Percentiles rank a stretch among this genome's conserved stretches.
phyloP scores from a whole-genome alignment of 1,140 invertebrate genomes.

The Trissolcus basalis region DNA sequence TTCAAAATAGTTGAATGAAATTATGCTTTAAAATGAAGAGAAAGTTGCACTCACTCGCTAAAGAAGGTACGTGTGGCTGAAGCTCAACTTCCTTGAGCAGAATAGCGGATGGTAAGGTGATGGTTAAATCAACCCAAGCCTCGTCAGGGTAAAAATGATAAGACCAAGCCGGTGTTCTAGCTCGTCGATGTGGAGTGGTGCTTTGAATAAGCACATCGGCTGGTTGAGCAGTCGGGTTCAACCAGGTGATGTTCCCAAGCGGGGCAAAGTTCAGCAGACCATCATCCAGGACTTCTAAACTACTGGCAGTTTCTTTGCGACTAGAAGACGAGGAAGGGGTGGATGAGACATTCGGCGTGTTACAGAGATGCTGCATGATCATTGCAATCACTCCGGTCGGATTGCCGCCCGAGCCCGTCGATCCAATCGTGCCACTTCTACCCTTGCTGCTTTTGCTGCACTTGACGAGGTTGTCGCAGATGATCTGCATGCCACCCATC shows the following conservation, averaged over 20 bases:
- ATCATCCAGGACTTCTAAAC: slow-evolving; percentile 76
- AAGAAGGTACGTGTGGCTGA: slow-evolving; percentile 88
- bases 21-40: slow-evolving; percentile 1
- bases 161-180: slow-evolving; percentile 91
- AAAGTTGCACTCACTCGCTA: slow-evolving; percentile 81
- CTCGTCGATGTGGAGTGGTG: slow-evolving; percentile 85
- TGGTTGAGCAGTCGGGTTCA: slow-evolving; percentile 89
- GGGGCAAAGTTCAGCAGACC: slow-evolving; percentile 93
- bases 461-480: slow-evolving; percentile 79
- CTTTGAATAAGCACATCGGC: slow-evolving; percentile 88
- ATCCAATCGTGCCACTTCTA: slow-evolving; percentile 45
- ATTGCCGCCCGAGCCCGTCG: slow-evolving; percentile 24
- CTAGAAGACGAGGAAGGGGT: slow-evolving; percentile 70
- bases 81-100: slow-evolving; percentile 92
- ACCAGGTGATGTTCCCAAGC: slow-evolving; percentile 86
- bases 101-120: slow-evolving; percentile 92
- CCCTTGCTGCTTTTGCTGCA: slow-evolving; percentile 76
- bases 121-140: slow-evolving; percentile 88
- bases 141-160: slow-evolving; percentile 96
- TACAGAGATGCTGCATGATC: slow-evolving; percentile 82
- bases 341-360: slow-evolving; percentile 76
- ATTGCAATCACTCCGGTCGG: slow-evolving; percentile 75
- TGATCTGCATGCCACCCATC: slow-evolving; percentile 79
- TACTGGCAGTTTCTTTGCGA: slow-evolving; percentile 78
- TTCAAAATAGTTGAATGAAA: too few relatives aligned